Evolutionary conservation across 2,113 vertebrate species (phyloP).

Genomic region (Aptenodytes forsteri): DNA sequence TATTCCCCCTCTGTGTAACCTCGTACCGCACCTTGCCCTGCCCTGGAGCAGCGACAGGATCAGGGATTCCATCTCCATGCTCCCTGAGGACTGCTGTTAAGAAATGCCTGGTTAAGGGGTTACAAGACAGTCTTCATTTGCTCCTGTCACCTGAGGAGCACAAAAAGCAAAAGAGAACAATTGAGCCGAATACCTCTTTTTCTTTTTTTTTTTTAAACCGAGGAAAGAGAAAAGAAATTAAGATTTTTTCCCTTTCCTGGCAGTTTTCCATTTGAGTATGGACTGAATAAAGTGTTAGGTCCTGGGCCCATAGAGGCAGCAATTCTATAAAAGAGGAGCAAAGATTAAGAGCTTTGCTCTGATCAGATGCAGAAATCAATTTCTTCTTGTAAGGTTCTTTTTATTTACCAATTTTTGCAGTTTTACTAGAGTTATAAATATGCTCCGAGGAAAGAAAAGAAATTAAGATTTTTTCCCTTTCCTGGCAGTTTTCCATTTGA

Average conservation of each 20-base stretch:
- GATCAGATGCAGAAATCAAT: constrained; percentile 30
- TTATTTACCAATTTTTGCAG: not conserved
- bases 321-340: not conserved
- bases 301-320: not conserved
- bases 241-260: not conserved
- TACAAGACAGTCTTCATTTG: not conserved
- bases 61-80: not conserved
- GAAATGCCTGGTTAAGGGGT: not conserved
- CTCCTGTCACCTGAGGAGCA: not conserved
- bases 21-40: accelerated
- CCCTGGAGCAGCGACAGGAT: not conserved
- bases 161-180: not conserved
- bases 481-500: not conserved
- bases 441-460: too few relatives aligned
- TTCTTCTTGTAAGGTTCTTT: not conserved
- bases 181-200: not conserved
- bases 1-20: not conserved
- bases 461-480: not conserved
- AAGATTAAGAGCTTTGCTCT: constrained; percentile 32
- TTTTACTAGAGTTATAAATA: constrained; percentile 13
- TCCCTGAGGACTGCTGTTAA: not conserved
- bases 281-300: not conserved
- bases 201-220: not conserved
- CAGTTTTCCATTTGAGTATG: not conserved
- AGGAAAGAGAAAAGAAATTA: not conserved